Evolutionary conservation across 2,797 vertebrate species (phyloP), one percentile per base, ranked within the genome.

Genomic region (Ibycter americanus): DNA sequence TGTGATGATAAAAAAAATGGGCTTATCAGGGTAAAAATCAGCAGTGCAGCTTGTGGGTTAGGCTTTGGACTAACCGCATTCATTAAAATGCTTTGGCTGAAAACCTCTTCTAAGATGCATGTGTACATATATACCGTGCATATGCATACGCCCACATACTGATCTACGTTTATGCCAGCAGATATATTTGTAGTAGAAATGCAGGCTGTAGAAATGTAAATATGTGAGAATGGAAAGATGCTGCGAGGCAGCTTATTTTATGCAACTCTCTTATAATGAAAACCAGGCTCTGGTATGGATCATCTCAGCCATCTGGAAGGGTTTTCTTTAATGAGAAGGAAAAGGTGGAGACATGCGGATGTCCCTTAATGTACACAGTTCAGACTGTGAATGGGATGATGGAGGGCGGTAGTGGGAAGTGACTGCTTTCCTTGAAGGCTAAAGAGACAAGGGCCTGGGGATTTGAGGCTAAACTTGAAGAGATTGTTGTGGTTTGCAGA

Each of bases 401-500:
- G 52, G 67, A 92, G 66, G 32, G 61, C 0, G 0, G 62, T 42
- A 70, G 65, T 76, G 85, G 42, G 70, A 93, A 91, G 58, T 66
- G 65, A 32, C 62, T 91, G 83, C 66, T 93, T 94, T 96, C 73
- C 73, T 88, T 83, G 62, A 94, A 93, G 83, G 70, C 65, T 66
- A 27, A 86, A 93, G 73, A 93, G 66, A 86, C 2, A 8, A 51
- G 2, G 4, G 65, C 73, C 51, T 51, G 13, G 54, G 85, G 87
- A 79, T 89, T 79, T 95, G 90, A 86, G 80, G 85, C 73, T 90
- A 70, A 91, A 89, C 66, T 95, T 65, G 68, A 88, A 83, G 73
- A 66, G 70, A 59, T 86, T 90, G 85, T 95, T 96, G 93, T 84
- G 85, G 91, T 96, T 96, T 95, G 72, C 42, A 86, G 79, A 83